phyloP scores from a whole-genome alignment of 2,113 vertebrate genomes.

The Gambusia affinis region DNA sequence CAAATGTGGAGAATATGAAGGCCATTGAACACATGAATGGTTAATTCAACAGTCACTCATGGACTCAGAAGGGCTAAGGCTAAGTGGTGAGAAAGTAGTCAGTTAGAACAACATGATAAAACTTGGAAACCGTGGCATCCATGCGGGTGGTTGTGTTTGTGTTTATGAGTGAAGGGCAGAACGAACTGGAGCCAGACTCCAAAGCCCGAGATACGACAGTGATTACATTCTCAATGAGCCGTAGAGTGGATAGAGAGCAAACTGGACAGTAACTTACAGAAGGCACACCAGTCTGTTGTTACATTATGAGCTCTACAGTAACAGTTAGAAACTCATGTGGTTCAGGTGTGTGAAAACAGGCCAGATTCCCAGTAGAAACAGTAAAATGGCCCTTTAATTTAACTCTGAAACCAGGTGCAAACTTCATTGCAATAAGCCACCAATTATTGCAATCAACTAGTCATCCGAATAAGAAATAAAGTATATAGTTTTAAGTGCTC shows the following conservation, averaged over 20 bases:
- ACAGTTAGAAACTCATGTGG: neutral
- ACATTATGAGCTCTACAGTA: neutral
- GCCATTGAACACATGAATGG: slow-evolving; percentile 52
- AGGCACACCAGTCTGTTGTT: neutral
- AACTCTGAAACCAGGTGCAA: neutral
- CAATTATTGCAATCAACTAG: no score
- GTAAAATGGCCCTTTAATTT: neutral
- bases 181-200: slow-evolving; percentile 34
- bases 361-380: neutral
- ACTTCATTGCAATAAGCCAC: neutral
- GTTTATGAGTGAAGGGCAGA: slow-evolving; percentile 8
- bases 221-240: slow-evolving; percentile 70
- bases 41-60: slow-evolving; percentile 46
- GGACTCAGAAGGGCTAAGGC: slow-evolving; percentile 56
- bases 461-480: neutral
- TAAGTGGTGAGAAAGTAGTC: slow-evolving; percentile 48
- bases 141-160: slow-evolving; percentile 8
- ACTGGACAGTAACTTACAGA: slow-evolving; percentile 20
- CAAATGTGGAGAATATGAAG: slow-evolving; percentile 66
- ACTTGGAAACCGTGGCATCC: slow-evolving; percentile 24
- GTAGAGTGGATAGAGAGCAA: slow-evolving; percentile 44
- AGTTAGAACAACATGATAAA: slow-evolving; percentile 35
- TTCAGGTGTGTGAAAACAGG: neutral
- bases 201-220: slow-evolving; percentile 55
- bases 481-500: neutral